Conservation (phyloP, 2,797 vertebrate genomes). For the Rhincodon typus region DNA sequence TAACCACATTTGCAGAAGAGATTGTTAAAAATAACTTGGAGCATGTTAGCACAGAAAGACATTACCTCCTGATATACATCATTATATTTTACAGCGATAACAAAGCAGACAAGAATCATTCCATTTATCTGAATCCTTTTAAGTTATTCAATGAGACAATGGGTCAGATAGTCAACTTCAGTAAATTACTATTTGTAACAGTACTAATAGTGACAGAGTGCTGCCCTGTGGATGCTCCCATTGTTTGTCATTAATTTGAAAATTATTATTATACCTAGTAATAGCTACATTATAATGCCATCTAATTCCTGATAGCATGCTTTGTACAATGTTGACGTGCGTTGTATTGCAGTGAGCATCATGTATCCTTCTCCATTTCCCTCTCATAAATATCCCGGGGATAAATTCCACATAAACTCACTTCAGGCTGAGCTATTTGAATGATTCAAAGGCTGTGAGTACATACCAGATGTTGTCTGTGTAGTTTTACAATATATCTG, state of each 20-base stretch:
- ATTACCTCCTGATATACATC: neutral
- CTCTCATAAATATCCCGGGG: neutral
- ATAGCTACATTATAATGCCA: neutral
- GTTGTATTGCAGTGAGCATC: neutral
- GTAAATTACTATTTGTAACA: constrained; percentile 33
- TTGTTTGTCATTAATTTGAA: constrained; percentile 33
- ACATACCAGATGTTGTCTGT: constrained; percentile 15
- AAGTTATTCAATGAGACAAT: constrained; percentile 17
- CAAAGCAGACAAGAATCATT: constrained; percentile 26
- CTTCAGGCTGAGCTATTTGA: constrained; percentile 8
- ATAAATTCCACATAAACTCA: constrained; percentile 16
- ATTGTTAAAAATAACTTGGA: neutral
- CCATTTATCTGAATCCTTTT: constrained; percentile 30
- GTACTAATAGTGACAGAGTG: constrained; percentile 1
- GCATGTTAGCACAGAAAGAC: neutral
- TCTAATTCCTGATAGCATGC: constrained; percentile 19
- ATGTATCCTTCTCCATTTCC: neutral
- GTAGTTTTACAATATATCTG: constrained; percentile 8
- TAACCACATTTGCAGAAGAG: neutral
- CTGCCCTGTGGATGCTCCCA: constrained; percentile 11
- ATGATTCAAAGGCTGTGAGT: constrained; percentile 9
- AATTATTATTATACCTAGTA: constrained; percentile 34
- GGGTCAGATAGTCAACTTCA: constrained; percentile 18
- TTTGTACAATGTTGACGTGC: neutral
- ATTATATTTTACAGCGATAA: neutral